Evolutionary conservation across 2,888 invertebrate genomes (phyloP).

Genomic region (Megamerina dolium): DNA sequence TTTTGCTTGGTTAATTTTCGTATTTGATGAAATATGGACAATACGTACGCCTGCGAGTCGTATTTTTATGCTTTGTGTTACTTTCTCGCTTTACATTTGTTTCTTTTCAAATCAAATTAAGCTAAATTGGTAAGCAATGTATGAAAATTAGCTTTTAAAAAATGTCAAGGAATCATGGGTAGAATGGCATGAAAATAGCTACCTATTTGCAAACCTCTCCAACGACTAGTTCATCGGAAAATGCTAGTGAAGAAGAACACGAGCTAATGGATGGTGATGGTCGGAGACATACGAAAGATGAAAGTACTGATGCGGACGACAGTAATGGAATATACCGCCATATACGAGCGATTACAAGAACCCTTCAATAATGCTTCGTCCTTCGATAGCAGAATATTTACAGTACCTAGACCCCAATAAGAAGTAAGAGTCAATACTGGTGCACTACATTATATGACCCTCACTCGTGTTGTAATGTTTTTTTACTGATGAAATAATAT

Average conservation of each 20-base stretch:
- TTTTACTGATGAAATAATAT: constrained; percentile 13
- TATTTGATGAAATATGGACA: constrained; percentile 1
- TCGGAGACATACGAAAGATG: background rate
- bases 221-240: background rate
- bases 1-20: constrained; percentile 1
- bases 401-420: constrained; percentile 9
- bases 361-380: background rate
- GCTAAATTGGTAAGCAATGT: background rate
- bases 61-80: constrained; percentile 1
- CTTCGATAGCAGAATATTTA: constrained; percentile 2
- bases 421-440: constrained; percentile 16
- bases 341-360: background rate
- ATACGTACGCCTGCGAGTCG: constrained; percentile 1
- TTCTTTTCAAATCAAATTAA: too few relatives aligned
- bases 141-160: background rate
- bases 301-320: background rate
- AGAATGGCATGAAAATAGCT: constrained; percentile 1
- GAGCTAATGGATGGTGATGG: constrained; percentile 1
- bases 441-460: constrained; percentile 14
- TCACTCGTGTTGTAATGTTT: constrained; percentile 8
- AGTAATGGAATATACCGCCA: background rate
- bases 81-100: constrained; percentile 2
- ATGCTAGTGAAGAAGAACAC: too few relatives aligned
- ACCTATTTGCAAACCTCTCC: background rate
- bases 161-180: background rate